These are phyloP conservation scores for Cydia strobilella DNA, from an alignment of 1,140 invertebrate species.

Conservation along the genomic window DNA sequence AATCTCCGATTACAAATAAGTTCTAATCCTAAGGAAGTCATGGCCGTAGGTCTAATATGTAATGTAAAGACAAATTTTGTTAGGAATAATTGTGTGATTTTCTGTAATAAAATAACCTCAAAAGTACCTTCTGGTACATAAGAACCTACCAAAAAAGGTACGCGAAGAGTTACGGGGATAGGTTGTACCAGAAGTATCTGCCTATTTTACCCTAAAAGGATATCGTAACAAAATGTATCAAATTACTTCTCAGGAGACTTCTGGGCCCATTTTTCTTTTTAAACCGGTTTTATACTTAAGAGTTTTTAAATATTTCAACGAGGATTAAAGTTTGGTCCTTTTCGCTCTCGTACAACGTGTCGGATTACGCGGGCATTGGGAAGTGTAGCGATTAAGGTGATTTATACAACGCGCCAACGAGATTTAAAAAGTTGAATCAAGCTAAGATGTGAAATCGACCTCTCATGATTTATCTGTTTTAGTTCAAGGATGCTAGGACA, in stretches of 20 bases:
- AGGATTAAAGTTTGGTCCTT: conserved; percentile 33
- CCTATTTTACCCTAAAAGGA: too few species aligned
- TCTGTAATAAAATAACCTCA: too few species aligned
- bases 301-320: conserved; percentile 30
- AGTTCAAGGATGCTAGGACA: not conserved
- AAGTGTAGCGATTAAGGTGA: conserved; percentile 39
- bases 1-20: too few species aligned
- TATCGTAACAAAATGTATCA: not conserved
- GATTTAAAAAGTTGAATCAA: conserved; percentile 25
- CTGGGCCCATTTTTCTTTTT: conserved; percentile 18
- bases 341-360: conserved; percentile 30
- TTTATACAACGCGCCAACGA: conserved; percentile 33
- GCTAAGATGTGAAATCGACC: conserved; percentile 19
- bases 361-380: conserved; percentile 26
- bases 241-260: not conserved
- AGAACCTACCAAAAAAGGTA: too few species aligned
- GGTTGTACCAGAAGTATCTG: too few species aligned
- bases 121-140: too few species aligned
- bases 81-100: too few species aligned
- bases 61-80: too few species aligned
- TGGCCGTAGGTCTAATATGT: too few species aligned
- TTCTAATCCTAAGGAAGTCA: too few species aligned
- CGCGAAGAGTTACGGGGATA: too few species aligned
- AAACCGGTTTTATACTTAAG: conserved; percentile 13
- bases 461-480: conserved; percentile 9